Evolutionary conservation across 2,888 invertebrate genomes (phyloP).

Genomic region (Leptinotarsa haldemani): DNA sequence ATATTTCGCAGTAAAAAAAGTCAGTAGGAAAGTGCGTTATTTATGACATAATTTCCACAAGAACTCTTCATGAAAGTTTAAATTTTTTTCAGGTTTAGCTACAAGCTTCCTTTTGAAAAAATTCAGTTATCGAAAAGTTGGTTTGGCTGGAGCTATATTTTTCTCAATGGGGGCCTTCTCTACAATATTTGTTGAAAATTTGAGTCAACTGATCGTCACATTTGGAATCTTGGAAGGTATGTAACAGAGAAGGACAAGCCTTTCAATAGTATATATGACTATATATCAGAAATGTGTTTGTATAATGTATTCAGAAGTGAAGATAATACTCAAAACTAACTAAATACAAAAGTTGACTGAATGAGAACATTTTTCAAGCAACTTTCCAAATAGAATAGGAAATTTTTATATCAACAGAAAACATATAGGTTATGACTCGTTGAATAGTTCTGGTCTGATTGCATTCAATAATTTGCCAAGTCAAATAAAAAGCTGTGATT

Average conservation of each 20-base stretch:
- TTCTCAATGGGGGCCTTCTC: slow-evolving; percentile 8
- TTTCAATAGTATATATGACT: too few relatives aligned
- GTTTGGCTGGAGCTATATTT: slow-evolving; percentile 71
- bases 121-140: slow-evolving; percentile 76
- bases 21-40: not conserved
- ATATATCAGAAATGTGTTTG: not conserved
- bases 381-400: too few relatives aligned
- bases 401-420: too few relatives aligned
- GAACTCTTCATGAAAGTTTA: not conserved
- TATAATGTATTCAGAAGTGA: not conserved
- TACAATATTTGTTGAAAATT: slow-evolving; percentile 9
- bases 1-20: too few relatives aligned
- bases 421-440: too few relatives aligned
- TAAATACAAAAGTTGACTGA: too few relatives aligned
- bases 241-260: not conserved
- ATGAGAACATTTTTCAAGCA: too few relatives aligned
- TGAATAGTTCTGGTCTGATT: too few relatives aligned
- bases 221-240: slow-evolving; percentile 17
- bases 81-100: slow-evolving; percentile 70
- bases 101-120: slow-evolving; percentile 76
- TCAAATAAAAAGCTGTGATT: too few relatives aligned
- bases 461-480: too few relatives aligned
- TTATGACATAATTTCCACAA: not conserved
- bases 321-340: too few relatives aligned
- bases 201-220: slow-evolving; percentile 10